Evolutionary conservation across 2,113 vertebrate species (phyloP).

Genomic region (Carassius gibelio): DNA sequence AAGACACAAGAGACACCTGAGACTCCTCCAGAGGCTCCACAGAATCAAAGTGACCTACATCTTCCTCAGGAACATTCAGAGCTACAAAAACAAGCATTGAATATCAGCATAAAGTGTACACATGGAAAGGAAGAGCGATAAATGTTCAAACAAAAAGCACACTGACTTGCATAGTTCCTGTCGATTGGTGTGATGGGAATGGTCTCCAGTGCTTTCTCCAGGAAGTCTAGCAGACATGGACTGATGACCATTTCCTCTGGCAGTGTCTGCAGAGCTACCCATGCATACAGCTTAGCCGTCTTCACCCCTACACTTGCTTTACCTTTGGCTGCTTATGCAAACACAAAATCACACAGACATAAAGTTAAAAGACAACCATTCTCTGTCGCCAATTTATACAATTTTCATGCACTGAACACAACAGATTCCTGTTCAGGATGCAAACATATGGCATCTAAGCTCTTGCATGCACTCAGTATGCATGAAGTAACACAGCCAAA

Average conservation of each 20-base stretch:
- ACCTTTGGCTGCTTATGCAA: slow-evolving; percentile 86
- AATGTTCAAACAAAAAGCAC: neutral
- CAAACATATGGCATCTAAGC: neutral
- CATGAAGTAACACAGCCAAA: neutral
- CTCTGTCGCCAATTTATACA: neutral
- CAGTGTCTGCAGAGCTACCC: slow-evolving; percentile 96
- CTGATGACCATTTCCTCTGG: slow-evolving; percentile 99
- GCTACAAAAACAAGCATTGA: slow-evolving; percentile 67
- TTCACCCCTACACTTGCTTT: slow-evolving; percentile 91
- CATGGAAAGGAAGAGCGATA: neutral
- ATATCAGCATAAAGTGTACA: neutral
- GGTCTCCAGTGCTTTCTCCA: slow-evolving; percentile 97
- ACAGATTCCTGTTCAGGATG: neutral
- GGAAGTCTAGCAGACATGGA: slow-evolving; percentile 92
- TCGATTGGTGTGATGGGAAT: slow-evolving; percentile 98
- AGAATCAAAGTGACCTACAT: slow-evolving; percentile 93
- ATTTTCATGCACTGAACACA: neutral
- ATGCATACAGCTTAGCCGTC: slow-evolving; percentile 94
- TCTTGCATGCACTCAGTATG: neutral
- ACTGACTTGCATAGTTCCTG: slow-evolving; percentile 84
- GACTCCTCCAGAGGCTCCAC: slow-evolving; percentile 94
- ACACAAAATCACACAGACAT: slow-evolving; percentile 37
- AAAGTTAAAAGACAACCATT: neutral
- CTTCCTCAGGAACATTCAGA: slow-evolving; percentile 90
- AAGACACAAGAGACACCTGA: slow-evolving; percentile 91